These are phyloP conservation scores for Druon quercuslanigerum DNA, from an alignment of 1,140 invertebrate species.

Conservation along the genomic window DNA sequence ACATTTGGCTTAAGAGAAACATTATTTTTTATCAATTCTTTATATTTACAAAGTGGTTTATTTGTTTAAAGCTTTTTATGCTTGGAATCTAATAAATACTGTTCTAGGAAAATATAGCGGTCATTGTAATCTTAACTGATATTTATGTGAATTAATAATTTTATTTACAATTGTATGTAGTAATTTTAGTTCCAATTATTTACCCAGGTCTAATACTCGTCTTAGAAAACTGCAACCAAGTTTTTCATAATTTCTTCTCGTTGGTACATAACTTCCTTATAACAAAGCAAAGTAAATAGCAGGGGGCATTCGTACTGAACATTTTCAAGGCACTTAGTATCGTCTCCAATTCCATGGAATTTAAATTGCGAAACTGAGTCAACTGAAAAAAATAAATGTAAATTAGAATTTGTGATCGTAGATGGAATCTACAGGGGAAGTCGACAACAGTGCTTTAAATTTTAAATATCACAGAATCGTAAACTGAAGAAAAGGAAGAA, in stretches of 20 bases:
- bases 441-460: neutral
- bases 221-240: conserved; percentile 72
- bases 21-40: conserved; percentile 16
- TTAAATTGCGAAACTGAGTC: conserved; percentile 78
- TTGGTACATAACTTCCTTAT: conserved; percentile 79
- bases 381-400: conserved; percentile 71
- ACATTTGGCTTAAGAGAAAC: conserved; percentile 12
- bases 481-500: conserved; percentile 30
- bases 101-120: neutral
- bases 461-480: neutral
- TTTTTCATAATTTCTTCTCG: conserved; percentile 79
- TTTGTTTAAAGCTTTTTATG: conserved; percentile 26
- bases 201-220: neutral
- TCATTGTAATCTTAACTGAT: too few species aligned
- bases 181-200: neutral
- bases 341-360: conserved; percentile 70
- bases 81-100: conserved; percentile 5
- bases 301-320: conserved; percentile 81
- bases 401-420: conserved; percentile 36
- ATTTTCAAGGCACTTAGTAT: conserved; percentile 78
- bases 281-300: conserved; percentile 76
- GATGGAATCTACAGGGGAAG: conserved; percentile 24
- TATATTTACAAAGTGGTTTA: conserved; percentile 8
- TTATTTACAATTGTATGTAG: neutral
- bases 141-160: neutral